These are phyloP conservation scores for Drosophila orosa DNA, from an alignment of 1,140 invertebrate genomes.

Conservation along the genomic window DNA sequence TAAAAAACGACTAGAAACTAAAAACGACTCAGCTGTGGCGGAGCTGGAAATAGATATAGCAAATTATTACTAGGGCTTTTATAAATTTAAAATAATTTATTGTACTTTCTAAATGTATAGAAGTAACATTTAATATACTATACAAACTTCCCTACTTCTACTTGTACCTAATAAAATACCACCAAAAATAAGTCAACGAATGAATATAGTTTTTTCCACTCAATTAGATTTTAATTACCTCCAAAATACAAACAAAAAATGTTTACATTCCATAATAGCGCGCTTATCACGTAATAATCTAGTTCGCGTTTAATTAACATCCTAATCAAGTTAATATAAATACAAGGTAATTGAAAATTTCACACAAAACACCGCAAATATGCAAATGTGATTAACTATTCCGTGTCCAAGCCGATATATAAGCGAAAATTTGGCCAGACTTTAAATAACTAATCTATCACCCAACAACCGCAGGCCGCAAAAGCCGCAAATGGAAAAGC, in stretches of 20 bases:
- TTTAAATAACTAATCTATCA: constrained; percentile 25
- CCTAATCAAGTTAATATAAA: constrained; percentile 20
- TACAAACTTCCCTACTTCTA: too few species aligned
- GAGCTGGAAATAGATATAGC: too few species aligned
- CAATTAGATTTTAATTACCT: background rate
- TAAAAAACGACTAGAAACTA: too few species aligned
- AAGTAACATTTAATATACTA: too few species aligned
- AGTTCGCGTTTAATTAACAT: constrained; percentile 28
- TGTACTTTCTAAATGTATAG: background rate
- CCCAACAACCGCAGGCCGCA: constrained; percentile 23
- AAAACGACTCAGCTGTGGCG: too few species aligned
- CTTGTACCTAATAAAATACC: too few species aligned
- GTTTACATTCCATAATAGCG: constrained; percentile 3
- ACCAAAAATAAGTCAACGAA: background rate
- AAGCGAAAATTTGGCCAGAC: background rate
- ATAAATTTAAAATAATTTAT: background rate
- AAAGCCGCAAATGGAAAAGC: constrained; percentile 41
- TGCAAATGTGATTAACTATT: constrained; percentile 30
- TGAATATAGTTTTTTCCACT: background rate
- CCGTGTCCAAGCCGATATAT: constrained; percentile 1
- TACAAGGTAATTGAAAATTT: constrained; percentile 23
- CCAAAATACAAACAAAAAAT: constrained; percentile 10
- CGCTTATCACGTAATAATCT: constrained; percentile 10
- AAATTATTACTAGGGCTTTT: background rate
- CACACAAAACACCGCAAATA: constrained; percentile 15